These are phyloP conservation scores for Cranoglanis bouderius DNA, from an alignment of 2,113 vertebrate genomes.

Conservation along the genomic window DNA sequence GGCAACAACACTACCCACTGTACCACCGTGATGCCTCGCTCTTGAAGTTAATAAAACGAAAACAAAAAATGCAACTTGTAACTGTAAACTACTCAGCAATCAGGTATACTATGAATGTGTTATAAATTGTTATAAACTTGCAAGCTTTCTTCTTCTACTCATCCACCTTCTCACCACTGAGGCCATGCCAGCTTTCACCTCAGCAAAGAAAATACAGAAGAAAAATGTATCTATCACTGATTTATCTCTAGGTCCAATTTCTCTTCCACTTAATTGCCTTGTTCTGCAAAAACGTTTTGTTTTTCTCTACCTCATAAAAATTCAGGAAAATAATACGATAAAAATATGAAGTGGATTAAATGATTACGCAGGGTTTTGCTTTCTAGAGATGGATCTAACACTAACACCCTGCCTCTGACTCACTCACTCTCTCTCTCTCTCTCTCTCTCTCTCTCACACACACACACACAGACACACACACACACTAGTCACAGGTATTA, in stretches of 20 bases:
- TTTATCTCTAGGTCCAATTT: neutral
- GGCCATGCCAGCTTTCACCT: neutral
- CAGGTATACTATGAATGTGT: neutral
- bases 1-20: neutral
- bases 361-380: neutral
- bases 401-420: neutral
- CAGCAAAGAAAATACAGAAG: neutral
- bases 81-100: neutral
- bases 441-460: neutral
- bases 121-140: neutral
- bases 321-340: neutral
- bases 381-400: neutral
- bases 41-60: neutral
- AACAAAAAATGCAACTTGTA: no score
- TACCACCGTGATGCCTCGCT: neutral
- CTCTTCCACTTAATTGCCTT: neutral
- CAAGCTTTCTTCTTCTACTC: neutral
- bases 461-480: slow-evolving; percentile 44
- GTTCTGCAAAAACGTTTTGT: neutral
- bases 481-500: slow-evolving; percentile 41
- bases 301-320: neutral
- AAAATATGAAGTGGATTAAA: neutral
- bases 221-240: neutral
- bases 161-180: neutral
- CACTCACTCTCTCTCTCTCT: neutral